Base-by-base conservation (phyloP, 2,797 vertebrate genomes). In the Smutsia temminckii region DNA sequence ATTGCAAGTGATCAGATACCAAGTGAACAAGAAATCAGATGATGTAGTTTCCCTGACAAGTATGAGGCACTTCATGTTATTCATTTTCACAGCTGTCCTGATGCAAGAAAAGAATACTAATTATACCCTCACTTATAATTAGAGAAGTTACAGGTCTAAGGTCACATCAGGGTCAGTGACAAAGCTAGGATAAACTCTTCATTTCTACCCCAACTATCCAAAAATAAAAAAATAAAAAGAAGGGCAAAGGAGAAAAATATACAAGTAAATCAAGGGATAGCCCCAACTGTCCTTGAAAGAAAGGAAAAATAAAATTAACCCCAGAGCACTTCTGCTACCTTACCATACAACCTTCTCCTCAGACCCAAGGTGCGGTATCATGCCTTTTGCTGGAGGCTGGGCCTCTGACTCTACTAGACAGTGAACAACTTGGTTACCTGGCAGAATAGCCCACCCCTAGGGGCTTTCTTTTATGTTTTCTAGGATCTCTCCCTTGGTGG, bases 371-470 rank as follows among this genome's bases (percentile, higher is more conserved):
- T 21, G 12, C 59, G 77, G 25, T 49, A 49, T 23, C 57, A 27
- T 1, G 29, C 4, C 46, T 72, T 89, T 34, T 18, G 12, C 61
- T 51, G 23, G 46, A 63, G 46, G 63, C 49, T 55, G 55, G 34
- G 71, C 64, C 83, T 34, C 80, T 37, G 27, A 85, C 69, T 75
- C 42, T 23, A 53, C 21, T 8, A 71, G 90, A 63, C 49, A 94
- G 49, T 46, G 61, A 89, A 71, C 37, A 63, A 64, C 0, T 61
- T 4, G 42, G 46, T 97, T 98, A 99, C 99, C 99, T 99, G 97
- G 99, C 98, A 6, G 99, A 99, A 92, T 99, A 99, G 61, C 99
- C 99, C 71, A 99, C 98, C 0, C 99, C 99, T 64, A 99, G 98
- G 6, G 99, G 99, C 96, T 99, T 99, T 97, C 99, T 98, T 97